phyloP scores from a whole-genome alignment of 2,888 invertebrate species.

The Leucoptera coffeella region DNA sequence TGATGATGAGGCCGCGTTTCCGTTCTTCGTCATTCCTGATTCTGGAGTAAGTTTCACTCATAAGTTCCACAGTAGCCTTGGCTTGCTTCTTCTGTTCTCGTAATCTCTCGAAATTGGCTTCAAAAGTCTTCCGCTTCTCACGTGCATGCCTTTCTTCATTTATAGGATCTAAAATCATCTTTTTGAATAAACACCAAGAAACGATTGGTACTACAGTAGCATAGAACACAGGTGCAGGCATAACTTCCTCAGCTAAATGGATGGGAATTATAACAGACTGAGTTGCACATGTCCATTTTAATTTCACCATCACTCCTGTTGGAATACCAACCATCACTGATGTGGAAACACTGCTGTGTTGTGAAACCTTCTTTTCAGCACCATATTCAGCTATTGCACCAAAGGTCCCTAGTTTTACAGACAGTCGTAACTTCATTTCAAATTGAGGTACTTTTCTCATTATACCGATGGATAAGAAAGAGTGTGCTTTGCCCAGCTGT shows the following conservation, averaged over 20 bases:
- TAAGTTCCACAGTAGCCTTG: slow-evolving; percentile 77
- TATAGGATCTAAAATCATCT: slow-evolving; percentile 80
- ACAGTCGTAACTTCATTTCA: slow-evolving; percentile 70
- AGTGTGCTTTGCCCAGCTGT: slow-evolving; percentile 78
- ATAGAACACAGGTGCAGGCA: slow-evolving; percentile 88
- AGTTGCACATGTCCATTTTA: slow-evolving; percentile 75
- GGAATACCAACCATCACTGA: slow-evolving; percentile 81
- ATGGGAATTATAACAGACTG: slow-evolving; percentile 88
- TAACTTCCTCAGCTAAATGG: slow-evolving; percentile 82
- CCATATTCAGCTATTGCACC: slow-evolving; percentile 87
- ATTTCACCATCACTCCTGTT: slow-evolving; percentile 79
- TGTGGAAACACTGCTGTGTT: slow-evolving; percentile 82
- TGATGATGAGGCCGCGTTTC: slow-evolving; percentile 78
- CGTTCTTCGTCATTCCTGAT: slow-evolving; percentile 75
- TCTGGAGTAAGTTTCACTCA: slow-evolving; percentile 85
- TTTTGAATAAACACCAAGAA: slow-evolving; percentile 75
- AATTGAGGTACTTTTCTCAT: slow-evolving; percentile 75
- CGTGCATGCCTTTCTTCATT: slow-evolving; percentile 69
- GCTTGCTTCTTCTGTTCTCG: slow-evolving; percentile 79
- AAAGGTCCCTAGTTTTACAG: slow-evolving; percentile 80
- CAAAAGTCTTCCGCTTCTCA: slow-evolving; percentile 75
- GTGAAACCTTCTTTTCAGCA: slow-evolving; percentile 86
- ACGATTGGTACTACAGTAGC: slow-evolving; percentile 85
- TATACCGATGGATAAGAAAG: slow-evolving; percentile 68
- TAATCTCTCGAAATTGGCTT: slow-evolving; percentile 72